Percentiles rank a stretch among this genome's conserved stretches.
Conservation (phyloP, 2,888 invertebrate species). For the Platycnemis pennipes region DNA sequence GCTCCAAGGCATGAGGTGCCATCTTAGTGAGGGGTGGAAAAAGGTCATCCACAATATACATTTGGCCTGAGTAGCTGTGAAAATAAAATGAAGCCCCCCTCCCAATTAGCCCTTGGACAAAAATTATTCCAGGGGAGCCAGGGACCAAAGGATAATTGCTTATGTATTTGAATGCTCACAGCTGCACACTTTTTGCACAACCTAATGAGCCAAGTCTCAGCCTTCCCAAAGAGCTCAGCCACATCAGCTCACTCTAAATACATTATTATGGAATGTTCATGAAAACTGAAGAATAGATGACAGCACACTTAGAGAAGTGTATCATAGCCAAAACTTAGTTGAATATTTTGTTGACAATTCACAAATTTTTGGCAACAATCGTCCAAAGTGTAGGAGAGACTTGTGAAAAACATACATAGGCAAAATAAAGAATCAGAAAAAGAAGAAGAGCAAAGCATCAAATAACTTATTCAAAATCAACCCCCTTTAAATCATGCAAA, state of each 20-base stretch:
- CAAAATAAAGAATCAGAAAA: slow-evolving; percentile 16
- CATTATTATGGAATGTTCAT: background rate
- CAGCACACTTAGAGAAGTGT: background rate
- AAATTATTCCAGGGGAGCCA: background rate
- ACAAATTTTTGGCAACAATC: background rate
- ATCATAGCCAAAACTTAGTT: background rate
- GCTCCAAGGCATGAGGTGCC: slow-evolving; percentile 52
- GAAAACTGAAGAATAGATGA: background rate
- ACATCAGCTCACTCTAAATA: background rate
- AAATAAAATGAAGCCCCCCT: slow-evolving; percentile 81
- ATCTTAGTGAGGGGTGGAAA: slow-evolving; percentile 85
- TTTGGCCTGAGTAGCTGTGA: slow-evolving; percentile 96
- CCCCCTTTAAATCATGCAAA: background rate
- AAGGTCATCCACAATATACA: slow-evolving; percentile 95
- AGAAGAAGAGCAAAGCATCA: background rate
- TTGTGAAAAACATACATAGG: slow-evolving; percentile 43
- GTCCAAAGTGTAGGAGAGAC: background rate
- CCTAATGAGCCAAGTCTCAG: slow-evolving; percentile 48
- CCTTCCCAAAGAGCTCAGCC: slow-evolving; percentile 39
- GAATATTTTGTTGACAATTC: background rate
- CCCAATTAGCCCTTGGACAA: slow-evolving; percentile 44
- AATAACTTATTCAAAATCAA: background rate
- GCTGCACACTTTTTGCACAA: background rate
- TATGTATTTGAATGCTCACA: background rate
- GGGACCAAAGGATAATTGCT: background rate